Base-by-base conservation (phyloP, 1,140 invertebrate genomes). In the Paraescarpia echinospica region DNA sequence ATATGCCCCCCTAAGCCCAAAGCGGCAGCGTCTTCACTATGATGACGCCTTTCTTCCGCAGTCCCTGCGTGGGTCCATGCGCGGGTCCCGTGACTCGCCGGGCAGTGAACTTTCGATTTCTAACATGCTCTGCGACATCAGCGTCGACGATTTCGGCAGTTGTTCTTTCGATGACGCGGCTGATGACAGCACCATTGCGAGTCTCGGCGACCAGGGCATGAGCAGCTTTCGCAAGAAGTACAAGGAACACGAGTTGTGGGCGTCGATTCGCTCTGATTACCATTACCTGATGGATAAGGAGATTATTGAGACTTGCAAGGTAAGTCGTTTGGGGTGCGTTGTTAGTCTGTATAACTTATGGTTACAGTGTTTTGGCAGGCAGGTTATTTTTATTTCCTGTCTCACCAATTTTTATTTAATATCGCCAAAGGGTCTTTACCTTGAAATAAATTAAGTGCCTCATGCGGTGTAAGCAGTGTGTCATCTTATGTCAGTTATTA, bases 281-380 rank as follows among this genome's bases (percentile, higher is more conserved):
- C 97, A 98, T 95, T 99, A 98, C 96, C 98, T 99, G 94, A 98
- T 99, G 98, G 98, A 98, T 96, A 98, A 98, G 95, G 98, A 98
- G 95, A 97, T 99, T 93, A 98, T 98, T 93, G 98, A 98, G 95
- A 97, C 97, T 94, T 99, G 98, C 96, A 97, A 97, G 96, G 98
- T 97, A 95, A 96, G 95, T 89, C n/a, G 27, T 77, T 33, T 51
- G 89, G 12, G 59, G 12, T 77, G 27, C 59, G 35, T 48, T 5
- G 31, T 77, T 2, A 31, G 35, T 91, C 89, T 48, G 6, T 51
- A 90, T 89, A 88, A 22, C 14, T 33, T 51, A n/a, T 31, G 27
- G 14, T 77, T 51, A 18, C 48, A 51, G 48, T 9, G 48, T 51
- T 51, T 51, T n/a, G n/a, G n/a, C n/a, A n/a, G n/a, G n/a, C n/a